Conservation (phyloP, 2,113 vertebrate genomes). For the Corythornis madagascariensis region DNA sequence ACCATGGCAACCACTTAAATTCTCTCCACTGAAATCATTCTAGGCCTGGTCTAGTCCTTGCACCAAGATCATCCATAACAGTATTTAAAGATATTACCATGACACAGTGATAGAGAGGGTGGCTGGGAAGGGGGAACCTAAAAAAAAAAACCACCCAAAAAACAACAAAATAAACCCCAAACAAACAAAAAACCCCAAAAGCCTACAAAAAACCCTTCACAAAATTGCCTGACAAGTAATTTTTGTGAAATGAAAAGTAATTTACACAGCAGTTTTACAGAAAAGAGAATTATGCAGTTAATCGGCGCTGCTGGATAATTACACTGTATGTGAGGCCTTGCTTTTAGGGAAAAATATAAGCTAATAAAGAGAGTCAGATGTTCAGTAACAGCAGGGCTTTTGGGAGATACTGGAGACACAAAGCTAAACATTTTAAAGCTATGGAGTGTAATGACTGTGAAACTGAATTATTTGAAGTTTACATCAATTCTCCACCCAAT, state of each 20-base stretch:
- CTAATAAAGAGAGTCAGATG: constrained; percentile 51
- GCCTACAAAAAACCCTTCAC: neutral
- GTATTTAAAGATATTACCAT: neutral
- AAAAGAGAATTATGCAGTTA: constrained; percentile 53
- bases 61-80: neutral
- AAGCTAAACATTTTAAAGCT: constrained; percentile 60
- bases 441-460: constrained; percentile 39
- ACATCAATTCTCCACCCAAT: constrained; percentile 59
- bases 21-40: neutral
- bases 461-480: constrained; percentile 56
- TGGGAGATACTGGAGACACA: constrained; percentile 43
- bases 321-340: constrained; percentile 45
- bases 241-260: constrained; percentile 51
- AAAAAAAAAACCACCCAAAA: neutral
- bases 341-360: constrained; percentile 64
- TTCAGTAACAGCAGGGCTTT: constrained; percentile 28
- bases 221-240: constrained; percentile 14
- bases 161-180: no score
- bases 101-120: neutral
- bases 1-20: neutral
- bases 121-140: neutral
- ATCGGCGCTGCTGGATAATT: constrained; percentile 59
- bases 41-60: neutral
- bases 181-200: neutral
- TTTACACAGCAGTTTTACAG: constrained; percentile 59